phyloP scores from a whole-genome alignment of 2,113 vertebrate genomes.

The Silurus glanis region DNA sequence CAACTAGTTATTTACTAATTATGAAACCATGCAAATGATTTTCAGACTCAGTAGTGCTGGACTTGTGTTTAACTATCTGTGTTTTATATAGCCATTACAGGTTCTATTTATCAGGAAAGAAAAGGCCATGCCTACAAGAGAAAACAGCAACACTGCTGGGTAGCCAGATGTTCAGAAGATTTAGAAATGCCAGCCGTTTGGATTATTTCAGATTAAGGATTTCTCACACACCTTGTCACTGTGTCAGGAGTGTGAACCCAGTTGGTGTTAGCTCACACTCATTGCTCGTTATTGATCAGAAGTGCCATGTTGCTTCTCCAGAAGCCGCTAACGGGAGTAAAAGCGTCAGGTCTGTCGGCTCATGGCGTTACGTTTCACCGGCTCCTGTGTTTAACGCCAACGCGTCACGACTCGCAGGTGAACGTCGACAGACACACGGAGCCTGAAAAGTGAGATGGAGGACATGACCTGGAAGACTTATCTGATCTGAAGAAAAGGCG shows the following conservation, averaged over 20 bases:
- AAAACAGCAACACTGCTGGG: neutral
- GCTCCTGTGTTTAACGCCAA: constrained; percentile 23
- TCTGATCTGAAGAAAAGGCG: neutral
- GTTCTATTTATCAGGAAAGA: neutral
- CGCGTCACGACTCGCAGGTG: neutral
- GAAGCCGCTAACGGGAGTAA: constrained; percentile 26
- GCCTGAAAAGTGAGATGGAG: neutral
- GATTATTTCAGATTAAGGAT: neutral
- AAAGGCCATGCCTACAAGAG: neutral
- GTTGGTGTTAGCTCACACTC: constrained; percentile 26
- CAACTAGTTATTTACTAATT: neutral
- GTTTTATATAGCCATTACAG: neutral
- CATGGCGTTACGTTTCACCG: neutral
- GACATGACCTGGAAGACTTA: neutral
- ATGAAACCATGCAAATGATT: neutral
- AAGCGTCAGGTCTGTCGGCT: constrained; percentile 8
- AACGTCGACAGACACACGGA: neutral
- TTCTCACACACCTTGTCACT: neutral
- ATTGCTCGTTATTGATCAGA: constrained; percentile 38
- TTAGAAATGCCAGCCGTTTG: neutral
- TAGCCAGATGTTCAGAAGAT: neutral
- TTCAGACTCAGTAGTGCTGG: neutral
- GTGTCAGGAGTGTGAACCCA: neutral
- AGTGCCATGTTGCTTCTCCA: constrained; percentile 34
- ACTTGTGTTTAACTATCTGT: neutral